Percentiles rank a stretch among this genome's conserved stretches.
These are phyloP conservation scores for Muricea muricata DNA, from an alignment of 92 coral and sea anemone genomes.

Conservation along the genomic window DNA sequence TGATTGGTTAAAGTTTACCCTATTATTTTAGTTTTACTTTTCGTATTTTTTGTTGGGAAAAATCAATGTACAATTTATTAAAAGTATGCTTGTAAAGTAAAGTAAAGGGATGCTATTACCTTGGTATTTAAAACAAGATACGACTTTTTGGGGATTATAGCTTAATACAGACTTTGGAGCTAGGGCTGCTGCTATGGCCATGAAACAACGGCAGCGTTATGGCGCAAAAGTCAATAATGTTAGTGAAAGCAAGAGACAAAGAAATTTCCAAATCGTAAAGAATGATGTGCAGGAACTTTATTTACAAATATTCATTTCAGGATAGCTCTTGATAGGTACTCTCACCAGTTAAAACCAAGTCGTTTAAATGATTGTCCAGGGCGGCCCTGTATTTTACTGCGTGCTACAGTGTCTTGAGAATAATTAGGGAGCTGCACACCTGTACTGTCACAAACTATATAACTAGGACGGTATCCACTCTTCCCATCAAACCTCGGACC, in stretches of 20 bases:
- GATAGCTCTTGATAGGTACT: not conserved
- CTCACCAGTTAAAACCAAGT: slow-evolving; percentile 92
- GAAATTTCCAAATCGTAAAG: not conserved
- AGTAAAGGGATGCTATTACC: too few relatives aligned
- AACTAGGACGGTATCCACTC: slow-evolving; percentile 94
- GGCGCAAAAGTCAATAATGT: not conserved
- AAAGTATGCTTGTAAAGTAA: too few relatives aligned
- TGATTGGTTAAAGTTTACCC: too few relatives aligned
- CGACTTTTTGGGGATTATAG: too few relatives aligned
- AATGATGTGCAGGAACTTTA: not conserved
- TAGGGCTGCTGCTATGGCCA: too few relatives aligned
- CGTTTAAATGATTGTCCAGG: slow-evolving; percentile 90
- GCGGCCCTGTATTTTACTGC: slow-evolving; percentile 85
- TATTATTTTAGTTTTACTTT: too few relatives aligned
- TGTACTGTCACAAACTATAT: slow-evolving; percentile 84
- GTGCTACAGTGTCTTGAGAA: slow-evolving; percentile 74
- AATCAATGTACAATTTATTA: too few relatives aligned
- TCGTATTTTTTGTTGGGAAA: too few relatives aligned
- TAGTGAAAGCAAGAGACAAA: not conserved
- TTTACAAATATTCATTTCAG: not conserved
- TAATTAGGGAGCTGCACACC: slow-evolving; percentile 97
- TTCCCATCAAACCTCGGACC: slow-evolving; percentile 95
- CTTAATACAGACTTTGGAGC: too few relatives aligned
- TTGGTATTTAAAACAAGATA: too few relatives aligned
- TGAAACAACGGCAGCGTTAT: too few relatives aligned